Base-by-base conservation (phyloP, 2,113 vertebrate genomes). In the Corvus moneduloides region DNA sequence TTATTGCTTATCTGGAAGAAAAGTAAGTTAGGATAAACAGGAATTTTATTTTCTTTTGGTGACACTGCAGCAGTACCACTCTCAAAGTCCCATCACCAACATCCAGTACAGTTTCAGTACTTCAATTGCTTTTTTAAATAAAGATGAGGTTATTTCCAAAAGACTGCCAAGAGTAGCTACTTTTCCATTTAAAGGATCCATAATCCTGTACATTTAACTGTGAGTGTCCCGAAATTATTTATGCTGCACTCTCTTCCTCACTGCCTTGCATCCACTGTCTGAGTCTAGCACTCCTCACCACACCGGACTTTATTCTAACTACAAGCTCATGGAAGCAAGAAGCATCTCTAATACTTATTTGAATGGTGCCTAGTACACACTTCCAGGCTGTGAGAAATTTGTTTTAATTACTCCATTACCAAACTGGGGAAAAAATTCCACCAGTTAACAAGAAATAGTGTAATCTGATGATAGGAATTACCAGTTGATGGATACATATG, bases 1-100 rank as follows among this genome's bases (percentile, higher is more conserved):
- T 52, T 90, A 86, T 39, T 94, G 64, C 88, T 92, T 91, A 95
- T 82, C 75, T 86, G n/a, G 30, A 74, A 86, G 37, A 85, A 94
- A 94, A 16, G 48, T 30, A 94, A 44, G 14, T 80, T 90, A 59
- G 33, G 33, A 67, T 56, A 84, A 95, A 64, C 5, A 75, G 39
- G 18, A 92, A 71, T 90, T 67, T 94, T 88, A 86, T 78, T 88
- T 84, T 74, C 22, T 90, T 16, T 55, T 71, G 35, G 35, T 77
- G 10, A 68, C 43, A 66, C 30, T 55, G n/a, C 20, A 59, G 43
- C 30, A 80, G 54, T 28, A 80, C 37, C 27, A 61, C 21, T 84
- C 90, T 69, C 51, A 66, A 80, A 94, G 56, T 91, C 75, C 68
- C n/a, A 83, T 84, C 73, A 81, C 14, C 20, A 49, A 48, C 0